Evolutionary conservation across 37 sponge, comb jelly and placozoan genomes (phyloP).

Genomic region (Agelas oroides): DNA sequence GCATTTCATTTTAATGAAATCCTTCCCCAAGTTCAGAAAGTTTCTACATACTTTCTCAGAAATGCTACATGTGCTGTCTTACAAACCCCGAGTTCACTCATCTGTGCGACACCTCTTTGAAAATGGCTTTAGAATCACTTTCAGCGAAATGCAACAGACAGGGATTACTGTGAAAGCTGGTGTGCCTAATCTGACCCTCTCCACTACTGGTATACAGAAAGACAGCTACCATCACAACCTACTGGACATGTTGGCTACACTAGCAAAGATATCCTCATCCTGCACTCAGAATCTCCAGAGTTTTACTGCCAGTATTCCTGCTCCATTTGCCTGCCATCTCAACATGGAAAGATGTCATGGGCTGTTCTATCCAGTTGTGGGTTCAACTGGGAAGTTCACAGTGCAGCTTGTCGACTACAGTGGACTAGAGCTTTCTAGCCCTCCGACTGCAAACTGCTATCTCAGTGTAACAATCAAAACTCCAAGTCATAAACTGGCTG

Average conservation of each 20-base stretch:
- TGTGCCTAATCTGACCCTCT: slow-evolving; percentile 7
- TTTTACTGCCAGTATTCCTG: background rate
- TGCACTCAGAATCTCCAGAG: background rate
- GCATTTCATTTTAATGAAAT: slow-evolving; percentile 7
- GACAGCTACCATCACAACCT: background rate
- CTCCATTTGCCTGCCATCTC: slow-evolving; percentile 28
- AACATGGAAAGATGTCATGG: slow-evolving; percentile 13
- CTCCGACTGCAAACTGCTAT: background rate
- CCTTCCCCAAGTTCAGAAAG: background rate
- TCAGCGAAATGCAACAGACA: background rate
- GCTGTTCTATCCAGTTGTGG: slow-evolving; percentile 15
- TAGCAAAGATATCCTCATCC: background rate
- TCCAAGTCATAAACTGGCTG: background rate
- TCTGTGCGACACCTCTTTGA: background rate
- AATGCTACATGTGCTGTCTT: slow-evolving; percentile 13
- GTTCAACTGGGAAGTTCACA: background rate
- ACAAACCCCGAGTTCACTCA: slow-evolving; percentile 5
- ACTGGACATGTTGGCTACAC: background rate
- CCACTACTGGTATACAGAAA: background rate
- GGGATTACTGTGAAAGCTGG: background rate
- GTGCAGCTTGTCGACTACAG: slow-evolving; percentile 29
- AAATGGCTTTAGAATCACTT: background rate
- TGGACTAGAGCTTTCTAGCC: background rate
- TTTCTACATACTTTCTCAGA: slow-evolving; percentile 19
- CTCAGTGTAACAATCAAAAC: slow-evolving; percentile 15